Evolutionary conservation across 2,888 invertebrate genomes (phyloP), one percentile per base, ranked within the genome.

Genomic region (Scaptomyza flava): DNA sequence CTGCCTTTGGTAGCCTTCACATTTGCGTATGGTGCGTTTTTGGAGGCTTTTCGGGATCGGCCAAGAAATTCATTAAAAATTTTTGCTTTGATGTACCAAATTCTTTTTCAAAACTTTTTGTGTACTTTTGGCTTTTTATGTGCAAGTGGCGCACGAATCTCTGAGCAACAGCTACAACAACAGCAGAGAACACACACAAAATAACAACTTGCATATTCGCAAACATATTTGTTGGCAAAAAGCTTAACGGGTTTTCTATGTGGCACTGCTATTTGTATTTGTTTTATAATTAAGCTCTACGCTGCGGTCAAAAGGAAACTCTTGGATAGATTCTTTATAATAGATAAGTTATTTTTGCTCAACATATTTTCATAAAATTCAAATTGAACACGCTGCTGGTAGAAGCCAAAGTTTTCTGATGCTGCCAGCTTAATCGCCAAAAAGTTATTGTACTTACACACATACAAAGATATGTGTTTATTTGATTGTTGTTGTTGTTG

Each of bases 81-180:
- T 84, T 79, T 86, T 89, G 81, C 81, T 89, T 89, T 86, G 87
- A 86, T 89, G 78, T 80, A 65, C 77, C 68, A 60, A 89, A 87
- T 87, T 82, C 89, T 84, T 80, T 82, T 72, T 77, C 70, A 72
- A 77, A 77, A 81, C 71, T 77, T 81, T 80, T 72, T 86, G 63
- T 81, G 72, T 79, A 81, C 52, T 74, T 73, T 77, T 58, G 62
- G 73, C 52, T 53, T 48, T 68, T 51, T 62, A 51, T 38, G 14
- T 63, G 62, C 63, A 63, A 61, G 36, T 62, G 59, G 30, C 57
- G 36, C 45, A 31, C 34, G 50, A 62, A 54, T 70, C 61, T 77
- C 70, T 52, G 38, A 47, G 48, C 71, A 68, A 52, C 58, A 56
- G 50, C 61, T 58, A 27, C 34, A 64, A 38, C 2, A 3, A 38